Conservation (phyloP, 2,888 invertebrate species). For the Sinotaia quadrata region DNA sequence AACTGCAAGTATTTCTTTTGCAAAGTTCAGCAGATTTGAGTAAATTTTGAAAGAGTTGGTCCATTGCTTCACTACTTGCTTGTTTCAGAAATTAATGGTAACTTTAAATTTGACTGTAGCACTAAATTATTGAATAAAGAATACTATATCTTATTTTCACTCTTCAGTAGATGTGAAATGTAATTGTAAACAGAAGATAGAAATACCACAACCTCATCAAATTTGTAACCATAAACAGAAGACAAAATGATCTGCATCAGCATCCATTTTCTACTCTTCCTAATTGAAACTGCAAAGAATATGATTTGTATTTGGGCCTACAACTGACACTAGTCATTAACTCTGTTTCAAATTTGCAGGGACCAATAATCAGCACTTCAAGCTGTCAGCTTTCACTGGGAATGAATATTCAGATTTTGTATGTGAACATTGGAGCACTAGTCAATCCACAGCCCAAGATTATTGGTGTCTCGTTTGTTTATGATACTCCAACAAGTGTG, state of each 20-base stretch:
- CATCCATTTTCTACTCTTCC: background rate
- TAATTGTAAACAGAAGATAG: too few relatives aligned
- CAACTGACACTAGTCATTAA: background rate
- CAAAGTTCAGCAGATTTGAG: too few relatives aligned
- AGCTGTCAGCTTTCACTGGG: constrained; percentile 57
- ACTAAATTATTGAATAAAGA: too few relatives aligned
- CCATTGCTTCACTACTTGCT: too few relatives aligned
- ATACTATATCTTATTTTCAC: too few relatives aligned
- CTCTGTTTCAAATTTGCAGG: constrained; percentile 6
- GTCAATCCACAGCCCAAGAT: constrained; percentile 74
- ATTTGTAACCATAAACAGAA: background rate
- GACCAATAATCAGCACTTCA: background rate
- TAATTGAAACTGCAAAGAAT: background rate
- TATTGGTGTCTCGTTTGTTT: constrained; percentile 68
- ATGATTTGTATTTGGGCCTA: background rate
- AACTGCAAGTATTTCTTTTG: too few relatives aligned
- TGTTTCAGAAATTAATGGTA: too few relatives aligned
- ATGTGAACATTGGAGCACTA: constrained; percentile 74
- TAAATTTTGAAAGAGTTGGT: too few relatives aligned
- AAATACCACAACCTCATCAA: too few relatives aligned
- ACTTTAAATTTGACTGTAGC: too few relatives aligned
- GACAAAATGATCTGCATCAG: background rate
- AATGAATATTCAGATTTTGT: constrained; percentile 71
- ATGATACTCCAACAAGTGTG: constrained; percentile 50
- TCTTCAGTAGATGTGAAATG: too few relatives aligned